phyloP scores from a whole-genome alignment of 2,888 invertebrate species.

The Drosophila kambysellisi region DNA sequence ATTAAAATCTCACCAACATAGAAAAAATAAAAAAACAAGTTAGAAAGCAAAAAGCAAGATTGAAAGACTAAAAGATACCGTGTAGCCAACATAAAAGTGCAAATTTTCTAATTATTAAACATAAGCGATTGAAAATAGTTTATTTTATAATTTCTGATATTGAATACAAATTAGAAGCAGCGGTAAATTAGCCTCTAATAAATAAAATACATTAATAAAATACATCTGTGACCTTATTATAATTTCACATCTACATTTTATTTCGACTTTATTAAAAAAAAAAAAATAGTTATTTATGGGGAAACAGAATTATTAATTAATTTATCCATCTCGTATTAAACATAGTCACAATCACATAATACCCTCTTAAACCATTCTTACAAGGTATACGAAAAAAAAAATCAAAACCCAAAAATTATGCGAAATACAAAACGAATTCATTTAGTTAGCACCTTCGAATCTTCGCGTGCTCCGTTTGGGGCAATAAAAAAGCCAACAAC shows the following conservation, averaged over 20 bases:
- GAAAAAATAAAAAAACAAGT: conserved; percentile 2
- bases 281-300: background rate
- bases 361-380: background rate
- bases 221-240: background rate
- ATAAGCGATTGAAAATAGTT: background rate
- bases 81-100: background rate
- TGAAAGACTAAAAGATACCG: background rate
- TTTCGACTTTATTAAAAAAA: background rate
- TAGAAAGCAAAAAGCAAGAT: background rate
- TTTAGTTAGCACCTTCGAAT: conserved; percentile 70
- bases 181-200: background rate
- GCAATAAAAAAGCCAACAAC: conserved; percentile 53
- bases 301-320: too few relatives aligned
- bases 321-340: background rate
- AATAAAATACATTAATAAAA: background rate
- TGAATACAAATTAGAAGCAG: background rate
- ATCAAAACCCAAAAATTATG: conserved; percentile 7
- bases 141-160: background rate
- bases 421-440: conserved; percentile 64
- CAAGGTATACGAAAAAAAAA: conserved; percentile 1
- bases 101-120: background rate
- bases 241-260: background rate
- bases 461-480: conserved; percentile 32
- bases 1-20: conserved; percentile 37
- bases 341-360: background rate